A percentile compares a stretch with the other conserved stretches of the same genome.
Evolutionary conservation across 2,113 vertebrate genomes (phyloP).

Genomic region (Albula glossodonta): DNA sequence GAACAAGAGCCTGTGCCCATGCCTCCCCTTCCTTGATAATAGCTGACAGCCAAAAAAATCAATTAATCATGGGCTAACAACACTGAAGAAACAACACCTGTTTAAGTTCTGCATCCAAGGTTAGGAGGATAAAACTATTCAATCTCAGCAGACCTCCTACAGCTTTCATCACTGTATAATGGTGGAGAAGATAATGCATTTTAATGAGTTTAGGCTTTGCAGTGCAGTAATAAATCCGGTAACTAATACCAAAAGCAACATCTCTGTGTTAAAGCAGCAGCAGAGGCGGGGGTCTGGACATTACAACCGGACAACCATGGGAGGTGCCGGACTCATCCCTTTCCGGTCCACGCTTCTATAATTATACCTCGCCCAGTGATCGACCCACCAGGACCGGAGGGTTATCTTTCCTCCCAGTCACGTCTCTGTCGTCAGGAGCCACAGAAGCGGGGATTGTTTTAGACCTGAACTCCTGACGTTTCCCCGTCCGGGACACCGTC

Average conservation of each 20-base stretch:
- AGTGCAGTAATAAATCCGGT: background rate
- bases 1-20: no score
- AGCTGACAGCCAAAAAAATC: background rate
- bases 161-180: background rate
- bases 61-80: background rate
- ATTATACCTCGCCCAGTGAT: background rate
- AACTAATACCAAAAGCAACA: background rate
- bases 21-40: no score
- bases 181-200: background rate
- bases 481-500: background rate
- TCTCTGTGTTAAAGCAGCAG: background rate
- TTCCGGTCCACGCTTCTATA: background rate
- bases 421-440: background rate
- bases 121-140: background rate
- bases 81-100: background rate
- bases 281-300: background rate
- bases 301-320: background rate
- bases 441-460: background rate
- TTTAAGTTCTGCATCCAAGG: background rate
- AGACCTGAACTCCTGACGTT: background rate
- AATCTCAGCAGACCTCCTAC: background rate
- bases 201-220: background rate
- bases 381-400: background rate
- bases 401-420: background rate
- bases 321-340: constrained; percentile 11